phyloP scores from a whole-genome alignment of 2,113 vertebrate species.

The Dascyllus trimaculatus region DNA sequence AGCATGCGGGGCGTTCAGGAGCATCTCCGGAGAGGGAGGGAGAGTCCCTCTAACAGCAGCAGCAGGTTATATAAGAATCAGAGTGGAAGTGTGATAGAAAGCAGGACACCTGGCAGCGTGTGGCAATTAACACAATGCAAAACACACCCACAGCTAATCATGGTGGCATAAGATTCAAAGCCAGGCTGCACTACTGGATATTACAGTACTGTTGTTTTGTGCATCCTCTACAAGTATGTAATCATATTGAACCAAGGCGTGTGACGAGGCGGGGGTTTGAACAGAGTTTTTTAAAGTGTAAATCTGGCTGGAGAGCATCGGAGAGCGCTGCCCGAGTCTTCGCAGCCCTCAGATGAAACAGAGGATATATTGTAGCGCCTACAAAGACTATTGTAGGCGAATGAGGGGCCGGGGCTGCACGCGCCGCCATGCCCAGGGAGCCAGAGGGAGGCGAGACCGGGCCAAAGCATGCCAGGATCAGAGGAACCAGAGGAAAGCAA shows the following conservation, averaged over 20 bases:
- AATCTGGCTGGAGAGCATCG: slow-evolving; percentile 56
- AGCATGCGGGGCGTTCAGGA: neutral
- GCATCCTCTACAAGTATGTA: neutral
- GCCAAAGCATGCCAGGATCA: slow-evolving; percentile 78
- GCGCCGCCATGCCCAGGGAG: slow-evolving; percentile 69
- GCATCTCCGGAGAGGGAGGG: neutral
- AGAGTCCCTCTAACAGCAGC: slow-evolving; percentile 5
- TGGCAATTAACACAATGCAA: neutral
- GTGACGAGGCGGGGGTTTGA: neutral
- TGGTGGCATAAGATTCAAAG: neutral
- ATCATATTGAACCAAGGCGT: neutral
- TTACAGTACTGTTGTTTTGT: neutral
- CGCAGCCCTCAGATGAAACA: slow-evolving; percentile 71
- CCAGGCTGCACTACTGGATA: no score
- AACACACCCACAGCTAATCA: neutral
- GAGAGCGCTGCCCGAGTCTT: slow-evolving; percentile 53
- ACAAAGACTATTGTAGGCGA: slow-evolving; percentile 67
- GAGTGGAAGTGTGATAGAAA: neutral
- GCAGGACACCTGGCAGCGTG: no score
- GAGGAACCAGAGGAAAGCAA: slow-evolving; percentile 73
- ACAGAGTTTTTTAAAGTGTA: slow-evolving; percentile 2
- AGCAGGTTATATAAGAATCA: neutral
- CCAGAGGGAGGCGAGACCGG: slow-evolving; percentile 72
- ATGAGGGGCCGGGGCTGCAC: slow-evolving; percentile 64
- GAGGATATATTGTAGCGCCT: slow-evolving; percentile 46